phyloP scores from a whole-genome alignment of 2,888 invertebrate genomes.

The Mechanitis messenoides region DNA sequence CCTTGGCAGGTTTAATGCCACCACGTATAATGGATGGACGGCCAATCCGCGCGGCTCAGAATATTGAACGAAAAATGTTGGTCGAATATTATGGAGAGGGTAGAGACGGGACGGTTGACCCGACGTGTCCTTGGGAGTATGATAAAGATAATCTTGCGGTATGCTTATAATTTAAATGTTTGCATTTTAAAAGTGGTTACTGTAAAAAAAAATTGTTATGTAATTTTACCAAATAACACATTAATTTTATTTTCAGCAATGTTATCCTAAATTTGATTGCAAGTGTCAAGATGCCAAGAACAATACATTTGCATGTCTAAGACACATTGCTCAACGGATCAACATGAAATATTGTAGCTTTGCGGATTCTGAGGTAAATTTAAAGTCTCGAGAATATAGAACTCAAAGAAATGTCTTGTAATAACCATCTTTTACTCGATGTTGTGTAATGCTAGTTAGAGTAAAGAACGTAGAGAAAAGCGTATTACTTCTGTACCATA shows the following conservation, averaged over 20 bases:
- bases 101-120: slow-evolving; percentile 69
- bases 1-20: slow-evolving; percentile 78
- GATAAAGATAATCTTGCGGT: slow-evolving; percentile 78
- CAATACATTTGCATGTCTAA: slow-evolving; percentile 88
- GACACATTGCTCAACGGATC: slow-evolving; percentile 74
- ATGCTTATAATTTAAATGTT: slow-evolving; percentile 39
- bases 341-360: slow-evolving; percentile 81
- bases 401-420: no score
- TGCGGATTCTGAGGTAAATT: slow-evolving; percentile 70
- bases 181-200: background rate
- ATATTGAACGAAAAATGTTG: slow-evolving; percentile 75
- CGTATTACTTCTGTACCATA: no score
- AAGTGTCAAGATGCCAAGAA: slow-evolving; percentile 91
- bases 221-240: background rate
- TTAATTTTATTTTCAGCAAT: slow-evolving; percentile 70
- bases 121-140: slow-evolving; percentile 79
- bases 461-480: no score
- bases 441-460: no score
- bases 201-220: background rate
- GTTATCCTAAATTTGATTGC: slow-evolving; percentile 80
- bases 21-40: slow-evolving; percentile 79
- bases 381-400: no score
- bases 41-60: slow-evolving; percentile 35
- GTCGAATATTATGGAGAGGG: slow-evolving; percentile 91
- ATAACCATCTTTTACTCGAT: no score